These are phyloP conservation scores for Peucedramus taeniatus DNA, from an alignment of 2,113 vertebrate genomes.

Conservation along the genomic window DNA sequence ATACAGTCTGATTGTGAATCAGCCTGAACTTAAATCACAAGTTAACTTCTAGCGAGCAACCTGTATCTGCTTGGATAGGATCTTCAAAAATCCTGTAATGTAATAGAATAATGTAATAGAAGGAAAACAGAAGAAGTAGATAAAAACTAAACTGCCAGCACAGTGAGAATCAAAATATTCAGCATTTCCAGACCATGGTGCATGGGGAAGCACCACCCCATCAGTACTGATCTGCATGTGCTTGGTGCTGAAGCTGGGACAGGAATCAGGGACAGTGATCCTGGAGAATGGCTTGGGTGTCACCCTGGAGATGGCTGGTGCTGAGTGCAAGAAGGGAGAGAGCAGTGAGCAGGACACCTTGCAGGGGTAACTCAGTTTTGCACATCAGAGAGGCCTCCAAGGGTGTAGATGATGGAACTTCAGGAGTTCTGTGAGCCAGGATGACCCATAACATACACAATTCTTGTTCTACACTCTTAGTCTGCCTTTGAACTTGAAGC, in stretches of 20 bases:
- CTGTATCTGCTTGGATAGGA: not conserved
- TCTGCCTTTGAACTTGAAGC: not conserved
- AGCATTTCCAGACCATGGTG: fast-evolving
- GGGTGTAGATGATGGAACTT: too few relatives aligned
- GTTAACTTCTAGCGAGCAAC: not conserved
- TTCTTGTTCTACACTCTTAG: not conserved
- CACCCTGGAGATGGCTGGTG: not conserved
- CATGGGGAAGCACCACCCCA: not conserved
- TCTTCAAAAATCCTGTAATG: not conserved
- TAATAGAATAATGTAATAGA: too few relatives aligned
- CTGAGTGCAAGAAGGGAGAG: not conserved
- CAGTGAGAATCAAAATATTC: not conserved
- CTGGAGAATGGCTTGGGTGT: not conserved
- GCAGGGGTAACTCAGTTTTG: conserved; percentile 11
- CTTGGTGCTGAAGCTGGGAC: not conserved
- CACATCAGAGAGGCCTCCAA: not conserved
- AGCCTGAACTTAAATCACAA: not conserved
- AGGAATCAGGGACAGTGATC: not conserved
- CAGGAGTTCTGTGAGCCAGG: not conserved
- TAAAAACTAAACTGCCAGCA: not conserved
- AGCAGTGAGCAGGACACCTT: not conserved
- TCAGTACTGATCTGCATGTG: not conserved
- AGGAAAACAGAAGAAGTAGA: not conserved
- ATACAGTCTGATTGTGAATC: not conserved
- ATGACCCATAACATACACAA: not conserved